Base-by-base conservation (phyloP, 2,888 invertebrate species). In the Scaptomyza caliginosa region DNA sequence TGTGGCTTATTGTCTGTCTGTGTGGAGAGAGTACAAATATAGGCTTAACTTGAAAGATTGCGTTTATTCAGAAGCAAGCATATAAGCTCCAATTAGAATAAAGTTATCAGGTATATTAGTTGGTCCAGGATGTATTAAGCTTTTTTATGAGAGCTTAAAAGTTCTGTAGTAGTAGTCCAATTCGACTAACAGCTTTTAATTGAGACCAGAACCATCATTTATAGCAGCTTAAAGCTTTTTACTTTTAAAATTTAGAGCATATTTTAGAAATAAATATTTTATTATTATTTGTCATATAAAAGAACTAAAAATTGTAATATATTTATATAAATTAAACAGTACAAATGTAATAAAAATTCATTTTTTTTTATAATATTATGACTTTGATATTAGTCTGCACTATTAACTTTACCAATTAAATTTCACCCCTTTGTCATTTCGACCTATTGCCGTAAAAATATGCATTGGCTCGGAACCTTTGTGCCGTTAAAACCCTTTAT, bases 401-500 rank as follows among this genome's bases (percentile, higher is more conserved):
- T 8, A 11, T 24, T 24, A 45, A 23, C 24, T 16, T 13, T 21
- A 30, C 10, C 30, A 51, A 50, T 46, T 57, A 65, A 46, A 28
- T 49, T 32, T 7, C 7, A 16, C 13, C 11, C 13, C 17, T 8
- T 11, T 45, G 8, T 4, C 13, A 11, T 17, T 8, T 2, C 8
- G 23, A 17, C 7, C 1, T 6, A 13, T 7, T 7, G 6, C 3
- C 34, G 10, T 49, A 16, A 26, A 36, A 45, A 49, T 21, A 24
- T 57, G 19, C 28, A 42, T 46, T 51, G 10, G 30, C 7, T 19
- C 2, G n/a, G 21, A 49, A 21, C 26, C 46, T 52, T 55, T 42
- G 23, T 16, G 3, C 23, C 19, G 3, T 6, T 30, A 11, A 55
- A 42, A n/a, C n/a, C 57, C 67, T 39, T 72, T 57, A 50, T 49